A percentile compares a stretch with the other conserved stretches of the same genome.
Evolutionary conservation across 2,888 invertebrate species (phyloP).

Genomic region (Caenorhabditis sp.): DNA sequence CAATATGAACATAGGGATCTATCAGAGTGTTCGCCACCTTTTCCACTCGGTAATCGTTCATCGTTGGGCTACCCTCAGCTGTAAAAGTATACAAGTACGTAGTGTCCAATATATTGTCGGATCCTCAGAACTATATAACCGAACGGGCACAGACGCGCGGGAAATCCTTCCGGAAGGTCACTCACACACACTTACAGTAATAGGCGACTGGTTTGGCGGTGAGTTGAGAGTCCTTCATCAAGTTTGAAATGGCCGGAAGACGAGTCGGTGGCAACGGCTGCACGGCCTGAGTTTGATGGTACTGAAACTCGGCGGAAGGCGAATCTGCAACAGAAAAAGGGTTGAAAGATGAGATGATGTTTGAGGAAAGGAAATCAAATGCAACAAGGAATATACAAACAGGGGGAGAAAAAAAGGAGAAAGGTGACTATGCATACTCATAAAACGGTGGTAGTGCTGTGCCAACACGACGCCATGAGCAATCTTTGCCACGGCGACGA

Average conservation of each 20-base stretch:
- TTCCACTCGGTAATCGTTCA: conserved; percentile 58
- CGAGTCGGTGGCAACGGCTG: conserved; percentile 18
- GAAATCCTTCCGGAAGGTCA: conserved; percentile 23
- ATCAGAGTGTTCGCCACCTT: conserved; percentile 40
- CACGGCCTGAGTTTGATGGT: neutral
- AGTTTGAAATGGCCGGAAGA: conserved; percentile 46
- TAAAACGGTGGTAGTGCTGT: conserved; percentile 51
- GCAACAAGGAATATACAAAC: conserved; percentile 46
- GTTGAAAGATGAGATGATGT: no score
- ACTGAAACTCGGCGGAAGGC: conserved; percentile 14
- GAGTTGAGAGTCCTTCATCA: conserved; percentile 58
- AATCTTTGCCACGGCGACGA: neutral
- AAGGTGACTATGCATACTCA: conserved; percentile 47
- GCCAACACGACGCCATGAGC: conserved; percentile 48
- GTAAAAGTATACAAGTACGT: no score
- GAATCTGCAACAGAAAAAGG: no score
- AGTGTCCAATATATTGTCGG: no score
- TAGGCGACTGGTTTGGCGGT: conserved; percentile 43
- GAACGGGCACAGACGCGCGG: no score
- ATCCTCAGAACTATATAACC: no score
- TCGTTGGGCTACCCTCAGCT: conserved; percentile 42
- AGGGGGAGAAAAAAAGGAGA: conserved; percentile 3
- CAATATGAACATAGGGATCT: conserved; percentile 49
- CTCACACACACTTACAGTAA: conserved; percentile 46
- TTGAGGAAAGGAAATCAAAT: conserved; percentile 26